Evolutionary conservation across 2,888 invertebrate species (phyloP), one percentile per base, ranked within the genome.

Genomic region (Dendrolimus houi): DNA sequence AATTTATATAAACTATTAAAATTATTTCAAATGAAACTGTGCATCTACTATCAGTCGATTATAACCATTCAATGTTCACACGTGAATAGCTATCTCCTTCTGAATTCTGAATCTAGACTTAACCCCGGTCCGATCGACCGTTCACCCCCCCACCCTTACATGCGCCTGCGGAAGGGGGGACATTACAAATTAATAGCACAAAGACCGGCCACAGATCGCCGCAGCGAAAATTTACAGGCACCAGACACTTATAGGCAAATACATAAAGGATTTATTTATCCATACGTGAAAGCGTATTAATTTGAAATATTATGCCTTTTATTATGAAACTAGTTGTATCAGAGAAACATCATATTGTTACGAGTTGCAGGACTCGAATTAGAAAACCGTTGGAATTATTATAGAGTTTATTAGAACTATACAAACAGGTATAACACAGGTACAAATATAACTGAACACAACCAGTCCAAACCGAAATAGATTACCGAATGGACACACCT

Each of bases 131-230:
- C 47, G 47, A 47, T 47, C 47, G 47, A 47, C 47, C 47, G 47
- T 10, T 29, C 29, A 29, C 29, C 29, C 29, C 29, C 47, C 47
- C 47, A 47, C 47, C 47, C 47, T 29, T 12, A 47, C 47, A 79
- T 81, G 77, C 73, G 69, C 69, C 64, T 58, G 63, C 69, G 60
- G 56, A 60, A 68, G 72, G 85, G 86, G 84, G 81, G 83, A 81
- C 88, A 90, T 90, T 88, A 90, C 89, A 87, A 89, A 90, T 90
- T 89, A 89, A 90, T 89, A 87, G 88, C 83, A 86, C 88, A 88
- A 89, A 90, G 89, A 89, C 87, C 87, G 83, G 75, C 87, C 87
- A 75, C 87, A 87, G 88, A 87, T 88, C 87, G 87, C 81, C 79
- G 74, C 79, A 80, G 77, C 84, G 87, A 89, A 90, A 90, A 89